A percentile compares a stretch with the other conserved stretches of the same genome.
Evolutionary conservation across 2,888 invertebrate genomes (phyloP).

Genomic region (Zaprionus lineosus): DNA sequence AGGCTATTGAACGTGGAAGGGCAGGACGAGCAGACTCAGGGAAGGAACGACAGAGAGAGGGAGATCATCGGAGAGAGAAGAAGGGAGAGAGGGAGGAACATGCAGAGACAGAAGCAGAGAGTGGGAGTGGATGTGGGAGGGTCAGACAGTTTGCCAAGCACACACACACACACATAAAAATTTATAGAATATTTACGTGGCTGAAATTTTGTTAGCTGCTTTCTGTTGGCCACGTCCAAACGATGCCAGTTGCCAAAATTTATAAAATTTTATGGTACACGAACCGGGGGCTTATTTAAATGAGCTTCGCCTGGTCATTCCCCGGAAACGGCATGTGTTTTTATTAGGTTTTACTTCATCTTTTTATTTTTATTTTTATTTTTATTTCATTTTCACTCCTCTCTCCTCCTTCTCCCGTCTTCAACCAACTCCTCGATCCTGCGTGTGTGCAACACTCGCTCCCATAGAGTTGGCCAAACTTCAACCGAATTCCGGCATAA

Average conservation of each 20-base stretch:
- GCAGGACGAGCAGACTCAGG: neutral
- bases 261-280: slow-evolving; percentile 46
- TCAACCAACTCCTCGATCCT: too few relatives aligned
- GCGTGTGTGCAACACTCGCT: too few relatives aligned
- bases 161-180: slow-evolving; percentile 69
- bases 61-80: neutral
- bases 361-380: neutral
- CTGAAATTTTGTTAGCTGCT: slow-evolving; percentile 48
- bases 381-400: neutral
- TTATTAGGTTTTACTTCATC: neutral
- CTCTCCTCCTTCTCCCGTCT: too few relatives aligned
- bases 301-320: slow-evolving; percentile 33
- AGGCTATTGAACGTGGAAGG: slow-evolving; percentile 64
- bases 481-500: too few relatives aligned
- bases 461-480: too few relatives aligned
- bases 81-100: slow-evolving; percentile 7
- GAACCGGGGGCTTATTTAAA: slow-evolving; percentile 44
- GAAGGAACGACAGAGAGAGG: slow-evolving; percentile 9
- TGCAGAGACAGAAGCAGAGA: slow-evolving; percentile 10
- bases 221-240: slow-evolving; percentile 28
- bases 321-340: slow-evolving; percentile 6
- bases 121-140: slow-evolving; percentile 1
- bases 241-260: slow-evolving; percentile 52
- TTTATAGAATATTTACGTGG: slow-evolving; percentile 76
- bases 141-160: slow-evolving; percentile 16